Conservation (phyloP, 1,140 invertebrate genomes). For the Arion vulgaris region DNA sequence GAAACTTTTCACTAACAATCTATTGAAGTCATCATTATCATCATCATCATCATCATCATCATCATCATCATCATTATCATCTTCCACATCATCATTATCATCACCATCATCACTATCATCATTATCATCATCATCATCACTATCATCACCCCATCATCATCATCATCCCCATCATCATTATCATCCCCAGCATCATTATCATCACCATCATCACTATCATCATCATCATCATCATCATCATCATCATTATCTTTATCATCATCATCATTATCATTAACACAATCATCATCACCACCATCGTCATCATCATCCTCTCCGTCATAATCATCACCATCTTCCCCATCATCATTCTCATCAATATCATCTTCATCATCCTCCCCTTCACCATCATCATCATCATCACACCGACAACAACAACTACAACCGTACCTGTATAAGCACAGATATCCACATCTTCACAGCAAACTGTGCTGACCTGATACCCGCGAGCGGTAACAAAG, state of each 20-base stretch:
- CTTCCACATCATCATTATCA: background rate
- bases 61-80: conserved; percentile 6
- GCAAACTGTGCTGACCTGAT: background rate
- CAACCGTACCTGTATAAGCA: background rate
- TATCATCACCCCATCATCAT: background rate
- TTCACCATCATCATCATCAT: background rate
- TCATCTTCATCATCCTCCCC: too few species aligned
- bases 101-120: background rate
- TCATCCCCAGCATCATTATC: background rate
- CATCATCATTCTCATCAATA: background rate
- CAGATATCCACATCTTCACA: background rate
- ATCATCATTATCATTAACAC: background rate
- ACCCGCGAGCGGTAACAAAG: background rate
- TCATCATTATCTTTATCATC: background rate
- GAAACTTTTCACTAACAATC: too few species aligned
- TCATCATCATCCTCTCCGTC: background rate
- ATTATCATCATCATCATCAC: background rate
- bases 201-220: background rate
- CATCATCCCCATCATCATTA: background rate
- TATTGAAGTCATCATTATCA: too few species aligned
- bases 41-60: conserved; percentile 5
- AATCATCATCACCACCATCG: background rate
- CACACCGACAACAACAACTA: too few species aligned
- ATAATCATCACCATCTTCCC: background rate
- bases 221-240: conserved; percentile 1